Percentiles rank a stretch among this genome's conserved stretches.
Evolutionary conservation across 2,797 vertebrate genomes (phyloP).

Genomic region (Enteromius anoplus): DNA sequence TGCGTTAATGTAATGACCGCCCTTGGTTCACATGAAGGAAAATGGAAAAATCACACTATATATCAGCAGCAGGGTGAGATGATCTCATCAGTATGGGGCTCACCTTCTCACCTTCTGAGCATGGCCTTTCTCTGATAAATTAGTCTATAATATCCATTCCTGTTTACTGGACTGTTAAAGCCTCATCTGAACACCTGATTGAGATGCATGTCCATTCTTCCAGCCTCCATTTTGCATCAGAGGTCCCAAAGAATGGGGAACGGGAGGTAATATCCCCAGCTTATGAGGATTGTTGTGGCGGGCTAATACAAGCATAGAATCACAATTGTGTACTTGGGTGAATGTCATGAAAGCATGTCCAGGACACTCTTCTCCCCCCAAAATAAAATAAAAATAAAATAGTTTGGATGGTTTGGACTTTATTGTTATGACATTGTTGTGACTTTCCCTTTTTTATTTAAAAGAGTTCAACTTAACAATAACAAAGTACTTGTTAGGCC

Average conservation of each 20-base stretch:
- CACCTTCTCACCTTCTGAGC: slow-evolving; percentile 58
- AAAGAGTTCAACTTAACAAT: neutral
- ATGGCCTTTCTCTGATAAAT: slow-evolving; percentile 40
- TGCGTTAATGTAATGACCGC: slow-evolving; percentile 31
- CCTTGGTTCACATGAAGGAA: slow-evolving; percentile 35
- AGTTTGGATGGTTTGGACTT: neutral
- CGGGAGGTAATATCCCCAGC: neutral
- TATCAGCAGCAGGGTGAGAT: slow-evolving; percentile 17
- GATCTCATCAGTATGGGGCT: slow-evolving; percentile 51
- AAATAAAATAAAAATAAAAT: neutral
- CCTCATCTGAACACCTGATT: slow-evolving; percentile 17
- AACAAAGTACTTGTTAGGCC: neutral
- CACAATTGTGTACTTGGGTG: slow-evolving; percentile 26
- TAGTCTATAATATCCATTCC: slow-evolving; percentile 27
- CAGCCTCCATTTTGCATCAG: slow-evolving; percentile 27
- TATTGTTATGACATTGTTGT: neutral
- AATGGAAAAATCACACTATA: slow-evolving; percentile 18
- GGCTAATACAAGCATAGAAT: slow-evolving; percentile 30
- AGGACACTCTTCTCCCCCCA: neutral
- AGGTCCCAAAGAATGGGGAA: slow-evolving; percentile 26
- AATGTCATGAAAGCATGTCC: neutral
- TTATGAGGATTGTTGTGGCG: slow-evolving; percentile 1
- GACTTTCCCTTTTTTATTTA: neutral
- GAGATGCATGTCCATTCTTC: slow-evolving; percentile 17
- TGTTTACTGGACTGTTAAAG: slow-evolving; percentile 36